Evolutionary conservation across 2,888 invertebrate species (phyloP), one percentile per base, ranked within the genome.

Genomic region (Patella pellucida): DNA sequence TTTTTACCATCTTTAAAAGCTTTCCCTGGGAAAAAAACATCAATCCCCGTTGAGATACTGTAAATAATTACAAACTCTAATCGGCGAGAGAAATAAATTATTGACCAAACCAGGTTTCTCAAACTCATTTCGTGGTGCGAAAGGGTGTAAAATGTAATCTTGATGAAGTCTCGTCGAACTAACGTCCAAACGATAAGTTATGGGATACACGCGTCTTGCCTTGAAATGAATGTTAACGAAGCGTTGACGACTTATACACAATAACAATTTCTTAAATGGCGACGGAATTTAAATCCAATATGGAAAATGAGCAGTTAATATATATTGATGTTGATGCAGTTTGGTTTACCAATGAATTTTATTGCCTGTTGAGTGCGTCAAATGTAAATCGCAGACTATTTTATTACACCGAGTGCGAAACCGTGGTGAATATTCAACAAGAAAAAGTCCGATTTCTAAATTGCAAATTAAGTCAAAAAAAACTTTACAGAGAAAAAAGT

Each of bases 11-110:
- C 27, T 19, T 56, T 56, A 31, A 72, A 56, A 72, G 15, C 31
- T 72, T 72, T 54, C 54, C 54, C 54, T 15, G 54, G 27, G 23
- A 52, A 41, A 56, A 23, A n/a, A 19, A 41, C n/a, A 54, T 76
- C 71, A 75, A 54, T 73, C 73, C 14, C 50, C 23, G 27, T n/a
- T 62, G 15, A 74, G 72, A 71, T 73, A 62, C 76, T 70, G 75
- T 75, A 76, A 77, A 79, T 75, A 72, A 79, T 77, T 74, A 73
- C 15, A 41, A 62, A 70, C 62, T 72, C 71, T 73, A 73, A 69
- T 74, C 67, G 41, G 54, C 70, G 68, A 31, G 68, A 68, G 68
- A 75, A 72, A 75, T 79, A 75, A 79, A 77, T 77, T 69, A 75
- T 75, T 75, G 68, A 73, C 75, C 75, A 79, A 73, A 62, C 62